Percentiles rank a stretch among this genome's conserved stretches.
Evolutionary conservation across 2,113 vertebrate species (phyloP).

Genomic region (Pelmatolapia mariae): DNA sequence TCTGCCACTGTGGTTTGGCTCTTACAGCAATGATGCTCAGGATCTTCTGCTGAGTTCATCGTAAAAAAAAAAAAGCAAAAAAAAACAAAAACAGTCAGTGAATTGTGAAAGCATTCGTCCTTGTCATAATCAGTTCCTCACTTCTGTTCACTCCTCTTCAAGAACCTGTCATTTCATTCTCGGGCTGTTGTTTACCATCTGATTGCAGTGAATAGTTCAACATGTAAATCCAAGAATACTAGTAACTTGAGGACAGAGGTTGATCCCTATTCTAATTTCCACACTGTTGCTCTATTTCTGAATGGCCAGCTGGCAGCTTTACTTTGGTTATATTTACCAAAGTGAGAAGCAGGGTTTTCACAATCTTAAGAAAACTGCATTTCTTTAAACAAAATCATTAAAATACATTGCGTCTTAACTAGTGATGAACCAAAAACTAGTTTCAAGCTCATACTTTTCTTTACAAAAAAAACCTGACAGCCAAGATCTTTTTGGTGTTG

Average conservation of each 20-base stretch:
- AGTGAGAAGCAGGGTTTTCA: neutral
- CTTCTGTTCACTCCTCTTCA: neutral
- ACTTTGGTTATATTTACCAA: neutral
- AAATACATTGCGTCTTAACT: neutral
- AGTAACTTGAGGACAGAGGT: neutral
- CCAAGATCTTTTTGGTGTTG: neutral
- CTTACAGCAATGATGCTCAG: neutral
- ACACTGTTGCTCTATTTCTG: neutral
- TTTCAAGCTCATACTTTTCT: neutral
- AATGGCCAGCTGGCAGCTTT: neutral
- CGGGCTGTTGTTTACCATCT: neutral
- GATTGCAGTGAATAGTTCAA: neutral
- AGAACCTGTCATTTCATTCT: neutral
- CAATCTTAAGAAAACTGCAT: neutral
- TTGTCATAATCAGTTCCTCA: neutral
- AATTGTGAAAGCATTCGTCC: neutral
- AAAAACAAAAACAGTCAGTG: neutral
- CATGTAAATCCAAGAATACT: neutral
- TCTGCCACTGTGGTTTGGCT: neutral
- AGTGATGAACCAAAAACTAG: neutral
- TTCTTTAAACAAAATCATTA: neutral
- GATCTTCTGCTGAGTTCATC: neutral
- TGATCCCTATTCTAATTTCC: neutral
- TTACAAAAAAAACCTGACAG: neutral
- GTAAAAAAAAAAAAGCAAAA: neutral